Evolutionary conservation across 2,113 vertebrate species (phyloP), one percentile per base, ranked within the genome.

Genomic region (Colinus virginianus): DNA sequence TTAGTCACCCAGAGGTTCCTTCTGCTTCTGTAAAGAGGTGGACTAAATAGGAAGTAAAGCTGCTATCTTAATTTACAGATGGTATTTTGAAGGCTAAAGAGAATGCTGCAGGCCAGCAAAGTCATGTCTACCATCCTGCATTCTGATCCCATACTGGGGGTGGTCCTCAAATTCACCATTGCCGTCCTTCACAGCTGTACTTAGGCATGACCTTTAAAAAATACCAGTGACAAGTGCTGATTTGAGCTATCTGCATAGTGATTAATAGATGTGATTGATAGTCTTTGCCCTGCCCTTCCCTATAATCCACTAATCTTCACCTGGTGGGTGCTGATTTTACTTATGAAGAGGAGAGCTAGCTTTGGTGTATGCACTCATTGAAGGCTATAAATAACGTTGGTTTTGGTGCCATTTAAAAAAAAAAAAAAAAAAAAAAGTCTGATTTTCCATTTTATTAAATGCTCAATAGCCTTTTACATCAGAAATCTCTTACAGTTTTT

Each of bases 371-470:
- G 49, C 13, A 3, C 48, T 61, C 40, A 12, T 38, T 59, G 46
- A 83, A 90, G 67, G 43, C 78, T 85, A 43, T 76, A 82, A 86
- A 74, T 49, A 30, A 9, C 6, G 26, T 53, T 53, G 51, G 51
- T 53, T 53, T 53, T 28, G 51, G 51, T 53, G 49, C 23, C 32
- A 40, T 4, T 10, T 18, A n/a, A n/a, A n/a, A n/a, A n/a, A 28
- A 48, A 0, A 45, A 87, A 55, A 32, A 55, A 55, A 13, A 11
- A 16, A 56, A 56, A 87, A 87, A 76, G 58, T 28, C 80, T 66
- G 56, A 87, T 56, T 95, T 96, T 92, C 89, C 92, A 92, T 64
- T 92, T 88, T 94, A 79, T 70, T 77, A 93, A 92, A 76, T 74
- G 45, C 67, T 89, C 2, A 3, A 62, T 55, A 93, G 49, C 77